These are phyloP conservation scores for Pantherophis vulpinus DNA, from an alignment of 2,797 vertebrate species.

Conservation along the genomic window DNA sequence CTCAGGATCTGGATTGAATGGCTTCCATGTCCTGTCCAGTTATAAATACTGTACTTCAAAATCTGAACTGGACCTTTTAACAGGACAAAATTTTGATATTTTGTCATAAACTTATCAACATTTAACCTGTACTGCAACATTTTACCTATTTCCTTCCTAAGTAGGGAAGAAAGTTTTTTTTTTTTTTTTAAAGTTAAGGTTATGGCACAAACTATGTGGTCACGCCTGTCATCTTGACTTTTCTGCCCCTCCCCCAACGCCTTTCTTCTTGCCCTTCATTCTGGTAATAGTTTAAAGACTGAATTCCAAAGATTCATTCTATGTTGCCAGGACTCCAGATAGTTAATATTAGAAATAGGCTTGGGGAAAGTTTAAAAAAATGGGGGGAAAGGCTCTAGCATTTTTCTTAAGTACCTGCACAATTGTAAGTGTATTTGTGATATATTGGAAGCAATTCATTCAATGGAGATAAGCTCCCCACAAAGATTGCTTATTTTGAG, in stretches of 20 bases:
- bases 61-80: neutral
- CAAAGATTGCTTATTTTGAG: neutral
- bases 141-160: neutral
- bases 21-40: neutral
- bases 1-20: neutral
- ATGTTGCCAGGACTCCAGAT: neutral
- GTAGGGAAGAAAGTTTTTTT: neutral
- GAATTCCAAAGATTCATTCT: neutral
- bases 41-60: neutral
- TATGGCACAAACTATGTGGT: neutral
- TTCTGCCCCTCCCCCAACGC: neutral
- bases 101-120: slow-evolving; percentile 16
- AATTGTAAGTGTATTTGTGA: neutral
- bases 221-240: neutral
- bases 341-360: neutral
- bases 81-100: neutral
- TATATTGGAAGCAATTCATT: neutral
- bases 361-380: neutral
- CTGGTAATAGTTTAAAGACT: neutral
- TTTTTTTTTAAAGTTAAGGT: neutral
- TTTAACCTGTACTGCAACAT: neutral
- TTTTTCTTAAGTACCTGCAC: neutral
- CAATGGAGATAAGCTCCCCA: neutral
- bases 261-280: neutral
- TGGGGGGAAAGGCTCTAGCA: neutral